Evolutionary conservation across 2,113 vertebrate species (phyloP), one percentile per base, ranked within the genome.

Genomic region (Sciurus niger): DNA sequence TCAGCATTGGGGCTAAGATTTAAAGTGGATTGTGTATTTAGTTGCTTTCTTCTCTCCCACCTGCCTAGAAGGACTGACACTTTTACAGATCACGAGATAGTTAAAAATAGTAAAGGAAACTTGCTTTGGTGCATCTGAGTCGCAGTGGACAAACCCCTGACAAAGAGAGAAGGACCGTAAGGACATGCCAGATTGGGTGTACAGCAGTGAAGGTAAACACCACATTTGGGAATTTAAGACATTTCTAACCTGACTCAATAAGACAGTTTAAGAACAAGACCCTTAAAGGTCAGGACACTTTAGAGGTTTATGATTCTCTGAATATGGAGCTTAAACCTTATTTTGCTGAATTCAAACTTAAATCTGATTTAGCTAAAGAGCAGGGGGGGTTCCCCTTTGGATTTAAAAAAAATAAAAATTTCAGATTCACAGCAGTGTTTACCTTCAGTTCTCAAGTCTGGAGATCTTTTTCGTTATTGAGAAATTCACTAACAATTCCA

Each of bases 401-500:
- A 14, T 73, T 90, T 43, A 46, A 46, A 96, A 77, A 70, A 77
- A 68, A 74, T 37, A 6, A 24, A 82, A 76, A 90, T 92, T 95
- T 84, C 78, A 77, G 76, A 87, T 63, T 82, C 87, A 92, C 74
- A 34, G 76, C n/a, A 25, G 67, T 22, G 8, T 90, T 96, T 76
- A 78, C 67, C 25, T 82, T 91, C n/a, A 18, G 4, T 51, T 14
- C 11, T 55, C n/a, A 60, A 32, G 30, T 65, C 63, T 46, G n/a
- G 25, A 89, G 63, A 73, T 55, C 30, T 94, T 92, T 94, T 72
- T 76, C 18, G 63, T 84, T 25, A 46, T 40, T 48, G 34, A 90
- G 84, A 89, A 94, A 93, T 24, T 8, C 60, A 55, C 28, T 55
- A 74, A 43, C 22, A 73, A 89, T 68, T 84, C 22, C 4, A 80